Evolutionary conservation across 2,113 vertebrate species (phyloP), one percentile per base, ranked within the genome.

Genomic region (Sminthopsis crassicaudata): DNA sequence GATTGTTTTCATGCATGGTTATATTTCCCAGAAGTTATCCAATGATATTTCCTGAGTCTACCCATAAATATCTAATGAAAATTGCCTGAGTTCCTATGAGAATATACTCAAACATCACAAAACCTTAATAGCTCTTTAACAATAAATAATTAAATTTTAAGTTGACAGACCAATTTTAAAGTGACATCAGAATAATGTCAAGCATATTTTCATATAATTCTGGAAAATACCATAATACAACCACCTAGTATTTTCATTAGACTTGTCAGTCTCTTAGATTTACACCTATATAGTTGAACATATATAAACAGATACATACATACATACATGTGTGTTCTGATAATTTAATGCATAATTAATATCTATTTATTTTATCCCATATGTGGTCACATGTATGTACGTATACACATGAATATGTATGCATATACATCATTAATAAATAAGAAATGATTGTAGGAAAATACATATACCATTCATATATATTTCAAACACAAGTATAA

Each of bases 21-120:
- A 30, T n/a, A 94, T 97, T 98, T 98, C 89, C 91, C 96, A 96
- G 97, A 98, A 98, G 96, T 95, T 91, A 95, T 54, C 92, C 46
- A 55, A 2, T 96, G 1, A 1, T 94, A 12, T 94, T 98, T 95
- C 91, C 95, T 96, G 53, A 91, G 84, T 93, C 14, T 95, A 46
- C 36, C 30, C 0, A 0, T 96, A 97, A 97, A 95, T 96, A 94
- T 53, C 57, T 94, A 96, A 96, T 93, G 52, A 96, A 97, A 95
- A 92, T 3, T 51, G 24, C 3, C 57, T 89, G 90, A 93, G 93
- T 0, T 50, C 48, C 90, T 90, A 60, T 96, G 84, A 96, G 84
- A 92, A 96, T 96, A 96, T n/a, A 55, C 92, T 60, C 88, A 96
- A n/a, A 51, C 30, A 97, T 97, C 25, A 91, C 30, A 96, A 94